Percentiles rank a stretch among this genome's conserved stretches.
These are phyloP conservation scores for Strigamia crassipes DNA, from an alignment of 2,888 invertebrate genomes.

Conservation along the genomic window DNA sequence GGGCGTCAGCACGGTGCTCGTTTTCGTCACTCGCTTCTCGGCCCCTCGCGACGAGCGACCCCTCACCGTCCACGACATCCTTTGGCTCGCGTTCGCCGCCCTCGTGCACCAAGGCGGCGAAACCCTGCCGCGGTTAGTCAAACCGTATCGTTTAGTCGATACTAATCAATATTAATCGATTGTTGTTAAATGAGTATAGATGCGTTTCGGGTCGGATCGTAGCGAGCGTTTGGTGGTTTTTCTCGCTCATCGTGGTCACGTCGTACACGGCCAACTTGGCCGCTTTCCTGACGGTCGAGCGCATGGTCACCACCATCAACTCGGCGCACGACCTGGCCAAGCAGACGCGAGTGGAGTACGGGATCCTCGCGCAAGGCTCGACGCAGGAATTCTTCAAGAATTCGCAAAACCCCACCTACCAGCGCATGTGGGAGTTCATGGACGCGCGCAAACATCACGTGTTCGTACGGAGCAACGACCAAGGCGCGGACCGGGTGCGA, in stretches of 20 bases:
- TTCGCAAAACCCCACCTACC: conserved; percentile 61
- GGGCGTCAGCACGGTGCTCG: conserved; percentile 94
- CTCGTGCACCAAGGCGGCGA: conserved; percentile 99
- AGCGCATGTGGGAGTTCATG: conserved; percentile 64
- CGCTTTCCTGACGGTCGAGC: conserved; percentile 94
- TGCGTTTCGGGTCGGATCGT: conserved; percentile 92
- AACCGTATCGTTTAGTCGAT: too few species aligned
- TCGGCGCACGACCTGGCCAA: conserved; percentile 87
- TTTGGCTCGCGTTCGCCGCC: conserved; percentile 97
- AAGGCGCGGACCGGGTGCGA: conserved; percentile 59
- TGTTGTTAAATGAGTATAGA: conserved; percentile 59
- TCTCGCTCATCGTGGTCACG: conserved; percentile 94
- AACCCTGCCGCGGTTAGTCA: conserved; percentile 80
- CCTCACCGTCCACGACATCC: conserved; percentile 91
- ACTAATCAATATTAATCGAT: too few species aligned
- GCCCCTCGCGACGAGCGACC: conserved; percentile 75
- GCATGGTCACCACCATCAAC: conserved; percentile 94
- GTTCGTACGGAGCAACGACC: conserved; percentile 59
- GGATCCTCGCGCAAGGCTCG: conserved; percentile 76
- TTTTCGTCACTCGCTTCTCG: conserved; percentile 94
- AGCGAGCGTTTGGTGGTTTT: conserved; percentile 99
- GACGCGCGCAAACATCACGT: conserved; percentile 59
- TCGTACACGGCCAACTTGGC: conserved; percentile 98
- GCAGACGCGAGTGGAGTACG: conserved; percentile 92
- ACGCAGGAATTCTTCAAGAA: conserved; percentile 84